Base-by-base conservation (phyloP, 2,888 invertebrate species). In the Stenodera caucasica region DNA sequence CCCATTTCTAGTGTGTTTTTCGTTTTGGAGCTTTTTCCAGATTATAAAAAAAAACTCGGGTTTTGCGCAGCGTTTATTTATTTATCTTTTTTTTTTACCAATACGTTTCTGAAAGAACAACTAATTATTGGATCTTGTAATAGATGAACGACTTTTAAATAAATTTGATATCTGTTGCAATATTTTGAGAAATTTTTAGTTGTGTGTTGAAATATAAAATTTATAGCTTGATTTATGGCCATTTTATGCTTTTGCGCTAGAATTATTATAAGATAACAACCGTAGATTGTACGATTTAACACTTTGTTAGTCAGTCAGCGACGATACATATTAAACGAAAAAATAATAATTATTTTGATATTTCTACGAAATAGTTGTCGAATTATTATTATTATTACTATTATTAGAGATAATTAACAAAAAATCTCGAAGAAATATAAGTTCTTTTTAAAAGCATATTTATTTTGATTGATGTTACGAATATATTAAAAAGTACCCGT, bases 391-490 rank as follows among this genome's bases (percentile, higher is more conserved):
- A 29, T 49, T 53, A 33, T n/a, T 30, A 35, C 8, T 32, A 40
- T 32, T 14, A 49, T 57, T 49, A 32, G 6, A 51, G 18, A 57
- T 57, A 51, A 57, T 57, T 57, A 57, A 50, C 21, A 11, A 40
- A 37, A 37, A 52, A 40, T 11, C 18, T 53, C 52, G 32, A 29
- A 58, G 35, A 18, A 54, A 33, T 15, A 26, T 32, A 52, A 2
- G 35, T 11, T 26, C 9, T 50, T 40, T 51, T 12, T 49, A 37
- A 49, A 45, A 23, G 21, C 11, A 49, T 11, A 55, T 37, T 15
- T 45, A 32, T 18, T 58, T 58, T 58, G 58, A 58, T 58, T 58
- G 58, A 58, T 58, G 53, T 58, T 58, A 49, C 21, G 53, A 53
- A 53, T 58, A 58, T 49, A 52, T 57, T 52, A 52, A 57, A 57